Percentiles rank a stretch among this genome's conserved stretches.
phyloP scores from a whole-genome alignment of 2,888 invertebrate genomes.

The Brachypalpus laphriformis region DNA sequence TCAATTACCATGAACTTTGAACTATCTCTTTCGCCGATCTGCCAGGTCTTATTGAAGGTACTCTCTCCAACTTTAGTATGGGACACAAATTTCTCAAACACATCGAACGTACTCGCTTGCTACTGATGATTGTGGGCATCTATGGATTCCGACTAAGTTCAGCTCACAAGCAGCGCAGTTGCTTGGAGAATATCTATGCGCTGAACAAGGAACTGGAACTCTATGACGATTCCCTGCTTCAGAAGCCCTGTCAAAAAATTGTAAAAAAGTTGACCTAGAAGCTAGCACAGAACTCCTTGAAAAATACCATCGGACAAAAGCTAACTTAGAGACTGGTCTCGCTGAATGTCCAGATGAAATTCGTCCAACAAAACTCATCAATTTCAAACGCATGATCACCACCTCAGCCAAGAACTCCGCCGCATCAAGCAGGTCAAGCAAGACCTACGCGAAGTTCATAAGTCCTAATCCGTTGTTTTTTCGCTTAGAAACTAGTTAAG shows the following conservation, averaged over 20 bases:
- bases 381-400: constrained; percentile 90
- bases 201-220: constrained; percentile 97
- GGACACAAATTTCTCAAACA: constrained; percentile 96
- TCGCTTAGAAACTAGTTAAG: constrained; percentile 53
- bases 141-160: constrained; percentile 93
- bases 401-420: constrained; percentile 87
- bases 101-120: constrained; percentile 96
- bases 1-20: constrained; percentile 90
- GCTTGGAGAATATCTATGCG: constrained; percentile 93
- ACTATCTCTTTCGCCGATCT: constrained; percentile 95
- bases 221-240: constrained; percentile 91
- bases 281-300: constrained; percentile 86
- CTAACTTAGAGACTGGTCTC: constrained; percentile 84
- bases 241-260: constrained; percentile 92
- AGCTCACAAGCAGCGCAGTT: constrained; percentile 87
- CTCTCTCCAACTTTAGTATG: constrained; percentile 92
- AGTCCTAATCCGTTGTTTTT: constrained; percentile 79
- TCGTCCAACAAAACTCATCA: constrained; percentile 86
- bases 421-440: constrained; percentile 86
- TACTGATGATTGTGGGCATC: too few relatives aligned
- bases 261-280: constrained; percentile 95
- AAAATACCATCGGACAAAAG: constrained; percentile 85
- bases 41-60: constrained; percentile 98
- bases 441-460: constrained; percentile 86
- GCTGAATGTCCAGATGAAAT: constrained; percentile 86